phyloP scores from a whole-genome alignment of 1,140 invertebrate species.

The Carposina sasakii region DNA sequence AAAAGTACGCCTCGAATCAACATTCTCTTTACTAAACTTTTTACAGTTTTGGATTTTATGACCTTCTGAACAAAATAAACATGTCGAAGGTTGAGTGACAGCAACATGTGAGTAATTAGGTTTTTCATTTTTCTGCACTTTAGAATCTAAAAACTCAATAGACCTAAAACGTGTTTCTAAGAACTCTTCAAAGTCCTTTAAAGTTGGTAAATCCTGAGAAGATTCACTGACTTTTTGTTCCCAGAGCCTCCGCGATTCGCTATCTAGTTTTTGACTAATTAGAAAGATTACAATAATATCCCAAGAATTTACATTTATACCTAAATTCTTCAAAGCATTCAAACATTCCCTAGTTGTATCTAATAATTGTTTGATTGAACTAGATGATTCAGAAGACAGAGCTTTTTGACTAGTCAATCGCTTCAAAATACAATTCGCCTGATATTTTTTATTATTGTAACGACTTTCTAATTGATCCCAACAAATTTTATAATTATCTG shows the following conservation, averaged over 20 bases:
- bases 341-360: constrained; percentile 4
- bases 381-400: background rate
- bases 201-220: constrained; percentile 19
- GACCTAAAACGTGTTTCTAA: constrained; percentile 20
- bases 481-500: constrained; percentile 9
- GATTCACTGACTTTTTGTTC: constrained; percentile 9
- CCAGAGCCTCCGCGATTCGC: constrained; percentile 17
- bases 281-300: background rate
- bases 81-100: constrained; percentile 11
- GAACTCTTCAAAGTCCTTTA: constrained; percentile 25
- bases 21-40: constrained; percentile 17
- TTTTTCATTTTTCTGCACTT: constrained; percentile 5
- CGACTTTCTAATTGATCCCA: constrained; percentile 17
- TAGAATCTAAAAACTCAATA: constrained; percentile 25
- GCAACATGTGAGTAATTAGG: constrained; percentile 4
- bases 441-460: constrained; percentile 25
- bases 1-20: constrained; percentile 19
- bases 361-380: constrained; percentile 1
- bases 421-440: constrained; percentile 22
- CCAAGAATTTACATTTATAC: background rate
- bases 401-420: constrained; percentile 16
- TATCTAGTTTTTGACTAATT: constrained; percentile 4
- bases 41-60: constrained; percentile 22
- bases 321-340: background rate
- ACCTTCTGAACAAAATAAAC: constrained; percentile 19